Base-by-base conservation (phyloP, 2,797 vertebrate genomes). In the Adelosebastes latens region DNA sequence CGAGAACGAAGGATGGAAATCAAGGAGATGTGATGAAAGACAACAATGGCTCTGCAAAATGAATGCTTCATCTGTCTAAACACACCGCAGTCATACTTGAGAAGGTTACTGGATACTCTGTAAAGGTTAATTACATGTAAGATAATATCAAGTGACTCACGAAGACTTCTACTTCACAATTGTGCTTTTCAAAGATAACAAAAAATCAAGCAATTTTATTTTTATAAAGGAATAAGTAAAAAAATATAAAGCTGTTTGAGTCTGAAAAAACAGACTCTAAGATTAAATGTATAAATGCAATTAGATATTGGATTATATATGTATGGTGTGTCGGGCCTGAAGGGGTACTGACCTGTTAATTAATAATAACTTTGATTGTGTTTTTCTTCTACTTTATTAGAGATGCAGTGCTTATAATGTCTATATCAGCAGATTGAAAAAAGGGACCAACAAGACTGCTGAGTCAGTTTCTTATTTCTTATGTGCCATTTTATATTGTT, bases 41-140 rank as follows among this genome's bases (percentile, higher is more conserved):
- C 64, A 78, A 0, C 36, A 0, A 29, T 91, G 66, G 82, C 81
- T 94, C 65, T 93, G 94, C 32, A 53, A 85, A 58, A 68, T 75
- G 58, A 29, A 64, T 0, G 73, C 77, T 39, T 56, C 84, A 8
- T 34, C 74, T 53, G 3, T 60, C 31, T 60, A 27, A 60, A 36
- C 3, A 36, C 34, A 36, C 10, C 8, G 34, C 34, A 36, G 34
- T 36, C 25, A 25, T 58, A 13, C 24, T 14, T 27, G 5, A 56
- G 55, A 16, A 25, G 55, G 24, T 27, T 25, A 27, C 6, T 59
- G 25, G 56, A 59, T 16, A 16, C 56, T 59, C 25, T 10, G 27
- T 27, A 36, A 36, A 32, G 31, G 31, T 32, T 32, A 32, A 32
- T 25, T 25, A 27, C 55, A 58, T 25, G 55, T 32, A 32, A 32